phyloP scores from a whole-genome alignment of 2,888 invertebrate species.

The Xanthorhoe designata region DNA sequence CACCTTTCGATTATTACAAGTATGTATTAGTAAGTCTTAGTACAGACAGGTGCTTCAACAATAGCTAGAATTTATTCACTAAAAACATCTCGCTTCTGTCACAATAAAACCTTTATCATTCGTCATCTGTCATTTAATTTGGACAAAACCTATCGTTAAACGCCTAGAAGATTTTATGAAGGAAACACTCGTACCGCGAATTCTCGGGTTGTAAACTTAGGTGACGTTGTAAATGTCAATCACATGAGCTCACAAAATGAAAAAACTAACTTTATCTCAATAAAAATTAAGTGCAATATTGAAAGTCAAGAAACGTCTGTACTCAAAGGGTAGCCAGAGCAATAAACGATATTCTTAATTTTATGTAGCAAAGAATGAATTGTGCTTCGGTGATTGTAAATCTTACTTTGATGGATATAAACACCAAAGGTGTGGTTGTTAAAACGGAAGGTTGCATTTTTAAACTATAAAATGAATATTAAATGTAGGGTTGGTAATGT shows the following conservation, averaged over 20 bases:
- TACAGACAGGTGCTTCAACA: conserved; percentile 3
- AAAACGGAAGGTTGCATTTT: conserved; percentile 75
- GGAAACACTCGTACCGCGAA: conserved; percentile 76
- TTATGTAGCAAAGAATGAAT: conserved; percentile 54
- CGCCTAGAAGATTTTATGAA: conserved; percentile 59
- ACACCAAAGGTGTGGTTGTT: conserved; percentile 62
- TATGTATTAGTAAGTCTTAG: background rate
- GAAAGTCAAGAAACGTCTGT: conserved; percentile 16
- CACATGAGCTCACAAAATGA: conserved; percentile 40
- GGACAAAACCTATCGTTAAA: conserved; percentile 59
- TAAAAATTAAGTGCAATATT: conserved; percentile 39
- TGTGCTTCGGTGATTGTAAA: conserved; percentile 51
- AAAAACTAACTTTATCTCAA: conserved; percentile 23
- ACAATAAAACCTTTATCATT: conserved; percentile 41
- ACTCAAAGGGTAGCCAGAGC: conserved; percentile 64
- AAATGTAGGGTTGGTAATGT: background rate
- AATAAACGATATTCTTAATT: conserved; percentile 59
- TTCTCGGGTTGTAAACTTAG: conserved; percentile 72
- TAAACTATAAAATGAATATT: background rate
- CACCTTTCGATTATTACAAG: background rate
- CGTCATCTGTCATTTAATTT: conserved; percentile 55
- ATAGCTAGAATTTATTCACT: background rate
- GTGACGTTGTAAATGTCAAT: conserved; percentile 71
- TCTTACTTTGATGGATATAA: conserved; percentile 54
- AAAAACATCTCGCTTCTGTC: conserved; percentile 34